Evolutionary conservation across 2,888 invertebrate species (phyloP).

Genomic region (Macrostomum cliftonense): DNA sequence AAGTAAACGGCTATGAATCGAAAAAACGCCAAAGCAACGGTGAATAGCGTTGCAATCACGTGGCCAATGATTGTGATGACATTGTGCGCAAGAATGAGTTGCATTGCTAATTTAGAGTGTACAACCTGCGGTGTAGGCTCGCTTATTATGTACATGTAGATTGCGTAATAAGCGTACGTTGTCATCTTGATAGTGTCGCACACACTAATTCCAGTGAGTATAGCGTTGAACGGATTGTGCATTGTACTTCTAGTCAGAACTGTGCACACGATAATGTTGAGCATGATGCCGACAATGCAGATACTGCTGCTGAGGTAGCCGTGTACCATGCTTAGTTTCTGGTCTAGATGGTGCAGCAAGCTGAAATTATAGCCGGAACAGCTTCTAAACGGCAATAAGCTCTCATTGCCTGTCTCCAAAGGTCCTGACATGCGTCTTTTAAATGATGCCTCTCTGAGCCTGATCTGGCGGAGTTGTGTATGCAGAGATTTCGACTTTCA

Average conservation of each 20-base stretch:
- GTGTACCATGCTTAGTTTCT: conserved; percentile 48
- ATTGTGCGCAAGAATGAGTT: conserved; percentile 23
- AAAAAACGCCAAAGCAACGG: conserved; percentile 78
- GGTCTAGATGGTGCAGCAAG: conserved; percentile 26
- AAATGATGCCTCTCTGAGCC: no score
- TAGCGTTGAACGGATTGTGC: conserved; percentile 25
- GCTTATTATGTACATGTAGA: conserved; percentile 10
- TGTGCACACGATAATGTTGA: conserved; percentile 75
- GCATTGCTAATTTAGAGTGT: conserved; percentile 16
- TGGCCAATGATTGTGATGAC: conserved; percentile 40
- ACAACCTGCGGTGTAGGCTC: not conserved
- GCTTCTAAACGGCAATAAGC: conserved; percentile 14
- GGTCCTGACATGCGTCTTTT: no score
- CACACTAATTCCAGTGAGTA: conserved; percentile 58
- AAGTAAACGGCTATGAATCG: conserved; percentile 47
- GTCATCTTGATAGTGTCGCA: conserved; percentile 70
- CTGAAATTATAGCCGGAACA: conserved; percentile 28
- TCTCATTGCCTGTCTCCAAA: no score
- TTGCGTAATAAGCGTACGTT: conserved; percentile 53
- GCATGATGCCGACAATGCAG: conserved; percentile 71
- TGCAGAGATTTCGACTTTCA: no score
- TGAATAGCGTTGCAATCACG: conserved; percentile 78
- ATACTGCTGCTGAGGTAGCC: conserved; percentile 67
- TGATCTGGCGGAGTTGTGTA: no score
- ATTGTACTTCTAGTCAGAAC: conserved; percentile 67